A percentile compares a stretch with the other conserved stretches of the same genome.
phyloP scores from a whole-genome alignment of 1,140 invertebrate genomes.

The Drosophila albomicans region DNA sequence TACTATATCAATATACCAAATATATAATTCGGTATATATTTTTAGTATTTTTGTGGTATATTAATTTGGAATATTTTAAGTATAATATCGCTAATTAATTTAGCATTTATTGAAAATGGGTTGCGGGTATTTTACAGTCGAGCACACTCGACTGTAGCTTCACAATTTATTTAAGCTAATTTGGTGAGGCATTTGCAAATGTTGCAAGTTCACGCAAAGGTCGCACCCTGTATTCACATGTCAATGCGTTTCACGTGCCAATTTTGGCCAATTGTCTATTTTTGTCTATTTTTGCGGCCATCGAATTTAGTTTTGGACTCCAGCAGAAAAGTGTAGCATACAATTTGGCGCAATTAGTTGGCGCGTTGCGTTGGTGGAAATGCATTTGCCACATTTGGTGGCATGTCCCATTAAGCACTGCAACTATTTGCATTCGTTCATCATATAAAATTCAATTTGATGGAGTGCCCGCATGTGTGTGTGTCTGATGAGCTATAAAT shows the following conservation, averaged over 20 bases:
- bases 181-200: not conserved
- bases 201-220: constrained; percentile 9
- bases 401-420: constrained; percentile 5
- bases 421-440: constrained; percentile 12
- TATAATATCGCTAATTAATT: no score
- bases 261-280: constrained; percentile 13
- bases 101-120: no score
- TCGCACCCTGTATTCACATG: constrained; percentile 32
- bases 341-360: constrained; percentile 18
- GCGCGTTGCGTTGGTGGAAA: not conserved
- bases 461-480: not conserved
- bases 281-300: constrained; percentile 16
- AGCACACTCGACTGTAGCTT: not conserved
- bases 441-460: constrained; percentile 15
- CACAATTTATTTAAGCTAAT: not conserved
- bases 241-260: constrained; percentile 13
- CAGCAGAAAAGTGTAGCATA: not conserved
- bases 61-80: no score
- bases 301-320: constrained; percentile 18
- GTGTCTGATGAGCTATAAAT: constrained; percentile 17
- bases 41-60: no score
- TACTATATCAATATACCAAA: no score
- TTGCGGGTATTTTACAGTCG: no score
- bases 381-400: constrained; percentile 24
- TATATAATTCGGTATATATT: no score